Evolutionary conservation across 2,797 vertebrate species (phyloP).

Genomic region (Triplophysa bombifrons): DNA sequence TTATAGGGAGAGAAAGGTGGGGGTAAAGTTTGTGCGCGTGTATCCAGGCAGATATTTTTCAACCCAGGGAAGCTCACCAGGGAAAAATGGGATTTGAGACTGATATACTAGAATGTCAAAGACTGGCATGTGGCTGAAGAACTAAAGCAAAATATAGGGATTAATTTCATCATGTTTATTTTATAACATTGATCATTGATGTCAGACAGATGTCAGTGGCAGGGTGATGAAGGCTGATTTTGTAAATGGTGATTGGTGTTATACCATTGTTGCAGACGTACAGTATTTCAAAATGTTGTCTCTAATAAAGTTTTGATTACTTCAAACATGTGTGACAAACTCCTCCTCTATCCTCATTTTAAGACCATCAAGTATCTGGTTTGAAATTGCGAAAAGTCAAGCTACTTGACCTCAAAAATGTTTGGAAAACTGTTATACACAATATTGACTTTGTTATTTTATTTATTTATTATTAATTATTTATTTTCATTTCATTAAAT

Average conservation of each 20-base stretch:
- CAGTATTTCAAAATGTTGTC: neutral
- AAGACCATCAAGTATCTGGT: neutral
- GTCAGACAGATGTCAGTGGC: conserved; percentile 23
- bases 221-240: conserved; percentile 23
- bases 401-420: neutral
- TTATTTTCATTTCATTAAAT: no score
- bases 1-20: conserved; percentile 27
- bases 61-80: conserved; percentile 38
- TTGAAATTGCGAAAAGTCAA: neutral
- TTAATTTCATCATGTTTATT: conserved; percentile 50
- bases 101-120: conserved; percentile 32
- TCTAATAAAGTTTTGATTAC: neutral
- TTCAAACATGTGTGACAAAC: neutral
- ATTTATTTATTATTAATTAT: no score
- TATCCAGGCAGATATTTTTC: conserved; percentile 18
- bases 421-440: neutral
- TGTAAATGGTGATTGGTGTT: neutral
- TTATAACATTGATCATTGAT: conserved; percentile 16
- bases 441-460: no score
- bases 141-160: conserved; percentile 26
- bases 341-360: neutral
- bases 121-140: conserved; percentile 27
- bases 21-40: conserved; percentile 3
- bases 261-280: neutral
- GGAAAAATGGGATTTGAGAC: conserved; percentile 38